Conservation (phyloP, 2,797 vertebrate genomes). For the Urophycis tenuis region DNA sequence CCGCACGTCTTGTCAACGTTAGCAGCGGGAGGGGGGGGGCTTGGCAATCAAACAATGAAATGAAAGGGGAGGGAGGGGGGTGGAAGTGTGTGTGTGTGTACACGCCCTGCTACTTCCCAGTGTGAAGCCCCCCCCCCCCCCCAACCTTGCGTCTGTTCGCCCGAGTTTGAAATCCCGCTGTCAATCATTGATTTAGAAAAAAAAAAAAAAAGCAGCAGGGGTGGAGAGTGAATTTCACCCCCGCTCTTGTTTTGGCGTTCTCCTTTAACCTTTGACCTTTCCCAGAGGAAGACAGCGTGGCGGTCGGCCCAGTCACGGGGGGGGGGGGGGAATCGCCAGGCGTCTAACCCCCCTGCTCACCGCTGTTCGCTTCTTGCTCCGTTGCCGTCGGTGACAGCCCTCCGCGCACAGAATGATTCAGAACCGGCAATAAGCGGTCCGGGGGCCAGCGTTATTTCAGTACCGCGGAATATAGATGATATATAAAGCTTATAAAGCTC, state of each 20-base stretch:
- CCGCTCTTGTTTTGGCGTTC: constrained; percentile 4
- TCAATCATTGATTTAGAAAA: constrained; percentile 25
- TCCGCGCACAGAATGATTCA: not conserved
- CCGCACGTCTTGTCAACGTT: constrained; percentile 39
- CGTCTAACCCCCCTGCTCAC: not conserved
- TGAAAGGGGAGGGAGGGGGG: too few relatives aligned
- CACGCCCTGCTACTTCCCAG: constrained; percentile 24
- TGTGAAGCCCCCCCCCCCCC: not conserved
- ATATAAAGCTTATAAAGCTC: not conserved
- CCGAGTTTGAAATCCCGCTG: constrained; percentile 22
- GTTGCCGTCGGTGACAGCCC: not conserved
- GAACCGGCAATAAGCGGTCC: too few relatives aligned
- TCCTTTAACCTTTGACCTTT: constrained; percentile 5
- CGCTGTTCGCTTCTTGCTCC: not conserved
- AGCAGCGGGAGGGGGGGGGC: constrained; percentile 33
- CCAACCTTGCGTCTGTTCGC: constrained; percentile 24
- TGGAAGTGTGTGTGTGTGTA: constrained; percentile 22
- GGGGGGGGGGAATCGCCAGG: too few relatives aligned
- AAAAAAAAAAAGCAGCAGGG: constrained; percentile 22
- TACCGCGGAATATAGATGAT: not conserved
- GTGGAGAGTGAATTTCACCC: constrained; percentile 5
- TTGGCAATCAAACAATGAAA: constrained; percentile 24
- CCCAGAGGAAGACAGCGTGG: not conserved
- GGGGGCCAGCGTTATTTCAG: not conserved
- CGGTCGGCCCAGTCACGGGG: not conserved